Base-by-base conservation (phyloP, 2,113 vertebrate species). In the Nematolebias whitei region DNA sequence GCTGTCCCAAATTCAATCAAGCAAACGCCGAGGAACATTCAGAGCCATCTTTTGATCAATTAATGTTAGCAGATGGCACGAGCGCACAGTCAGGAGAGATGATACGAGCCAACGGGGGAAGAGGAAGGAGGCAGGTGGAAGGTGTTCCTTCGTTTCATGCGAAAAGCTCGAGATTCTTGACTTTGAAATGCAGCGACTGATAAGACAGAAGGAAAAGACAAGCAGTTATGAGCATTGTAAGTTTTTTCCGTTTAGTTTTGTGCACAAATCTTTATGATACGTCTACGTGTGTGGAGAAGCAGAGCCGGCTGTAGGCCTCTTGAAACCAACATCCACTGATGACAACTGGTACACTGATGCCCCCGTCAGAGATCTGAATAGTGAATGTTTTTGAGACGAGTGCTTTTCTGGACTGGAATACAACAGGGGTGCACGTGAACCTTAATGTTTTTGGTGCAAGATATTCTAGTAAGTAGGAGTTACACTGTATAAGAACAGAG, bases 1-100 rank as follows among this genome's bases (percentile, higher is more conserved):
- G 71, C 76, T 87, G 78, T 82, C 87, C 82, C 63, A 47, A 53
- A 85, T 87, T 85, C 76, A 88, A 88, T 90, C 82, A 79, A 58
- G 66, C 75, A 65, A 81, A 78, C 71, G 74, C 70, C 53, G 79
- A 74, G 80, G 75, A 90, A 84, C 73, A 88, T 89, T 83, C 84
- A 0, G 43, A 57, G 68, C 39, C 79, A 85, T 91, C 90, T 86
- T 91, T 87, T 92, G 84, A 91, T 90, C 85, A 86, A 84, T 87
- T 91, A 82, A 86, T 87, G 78, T 47, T 58, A 67, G 79, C 85
- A 88, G 84, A 86, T 84, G 82, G 86, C 75, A 85, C 9, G 19
- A 69, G 74, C 66, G 74, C 66, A 63, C 72, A 80, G 85, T 79
- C 51, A 49, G 41, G 56, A 67, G 74, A 69, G 76, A 76, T 76